Evolutionary conservation across 2,113 vertebrate species (phyloP), one percentile per base, ranked within the genome.

Genomic region (Psephotus haematonotus): DNA sequence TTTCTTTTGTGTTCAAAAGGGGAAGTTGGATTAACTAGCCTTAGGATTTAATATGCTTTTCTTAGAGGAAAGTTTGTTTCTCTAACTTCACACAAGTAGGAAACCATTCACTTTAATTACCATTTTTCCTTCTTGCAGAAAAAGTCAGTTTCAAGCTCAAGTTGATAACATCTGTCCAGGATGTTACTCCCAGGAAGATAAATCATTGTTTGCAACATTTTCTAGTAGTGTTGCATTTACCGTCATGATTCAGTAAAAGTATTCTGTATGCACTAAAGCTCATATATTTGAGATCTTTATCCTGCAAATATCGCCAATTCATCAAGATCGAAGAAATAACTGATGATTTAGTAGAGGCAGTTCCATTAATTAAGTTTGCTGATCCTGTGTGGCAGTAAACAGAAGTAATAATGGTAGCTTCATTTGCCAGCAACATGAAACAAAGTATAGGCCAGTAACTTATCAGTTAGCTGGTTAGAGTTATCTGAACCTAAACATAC

Each of bases 11-110:
- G 49, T 43, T 28, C 37, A 83, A 87, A 25, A 67, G n/a, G 22
- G n/a, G 59, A 95, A 88, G 68, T 33, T 70, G 64, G 63, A 95
- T 96, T 92, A 95, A 88, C 49, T 80, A 82, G 63, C 14, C 67
- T 86, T 85, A 92, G 28, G 35, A 53, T 88, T 96, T 88, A 80
- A 63, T 77, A 50, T 47, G 20, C 46, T 82, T 79, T 94, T 88
- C 85, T 93, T 92, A 88, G 49, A 33, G 15, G 35, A 67, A 93
- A 70, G 59, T 87, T 95, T 91, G 39, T 80, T 95, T 83, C 33
- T 90, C 82, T 93, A 86, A 67, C 49, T 93, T 93, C n/a, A 74
- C 20, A 74, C 25, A 44, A 37, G 27, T 43, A 11, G 24, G 9
- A 23, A 91, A 72, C 31, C 19, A 8, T 60, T 86, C 64, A 29